Base-by-base conservation (phyloP, 2,113 vertebrate species). In the Acinonyx jubatus region DNA sequence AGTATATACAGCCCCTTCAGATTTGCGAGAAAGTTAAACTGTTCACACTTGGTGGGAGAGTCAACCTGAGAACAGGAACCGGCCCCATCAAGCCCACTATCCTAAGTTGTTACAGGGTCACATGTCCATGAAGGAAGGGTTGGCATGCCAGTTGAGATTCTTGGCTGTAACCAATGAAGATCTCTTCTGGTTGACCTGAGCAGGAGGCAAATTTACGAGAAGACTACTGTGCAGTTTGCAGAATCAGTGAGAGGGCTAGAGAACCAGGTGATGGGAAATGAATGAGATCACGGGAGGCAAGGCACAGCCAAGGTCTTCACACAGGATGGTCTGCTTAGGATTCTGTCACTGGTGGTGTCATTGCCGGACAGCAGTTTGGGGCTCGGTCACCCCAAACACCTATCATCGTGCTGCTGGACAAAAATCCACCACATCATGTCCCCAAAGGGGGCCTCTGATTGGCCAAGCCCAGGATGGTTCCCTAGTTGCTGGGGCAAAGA, bases 341-440 rank as follows among this genome's bases (percentile, higher is more conserved):
- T 82, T 0, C 55, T 18, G 25, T 19, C 50, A 11, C 21, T 29
- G 50, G 73, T 52, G 41, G 18, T 36, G 0, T 89, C 25, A 11
- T 48, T 2, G 4, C 65, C n/a, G 7, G 57, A n/a, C 29, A 36
- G 4, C 16, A 7, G 55, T 57, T 57, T 57, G 55, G 31, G 65
- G 31, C 61, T 66, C 63, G 57, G 74, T 21, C 27, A 11, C 14
- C 52, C 55, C 19, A 57, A 13, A 10, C 25, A 19, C 25, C 33
- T 33, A 14, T n/a, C 29, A 18, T 36, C 21, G 7, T 0, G 14
- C 14, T 48, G 16, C 19, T 11, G 1, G 33, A 57, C 27, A 3
- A 8, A 68, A 5, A 50, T 31, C 52, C n/a, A 76, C 31, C 66
- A 16, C 13, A 48, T 36, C 11, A 6, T 36, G 36, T 61, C 31